Conservation (phyloP, 2,113 vertebrate genomes). For the Urocolius indicus region DNA sequence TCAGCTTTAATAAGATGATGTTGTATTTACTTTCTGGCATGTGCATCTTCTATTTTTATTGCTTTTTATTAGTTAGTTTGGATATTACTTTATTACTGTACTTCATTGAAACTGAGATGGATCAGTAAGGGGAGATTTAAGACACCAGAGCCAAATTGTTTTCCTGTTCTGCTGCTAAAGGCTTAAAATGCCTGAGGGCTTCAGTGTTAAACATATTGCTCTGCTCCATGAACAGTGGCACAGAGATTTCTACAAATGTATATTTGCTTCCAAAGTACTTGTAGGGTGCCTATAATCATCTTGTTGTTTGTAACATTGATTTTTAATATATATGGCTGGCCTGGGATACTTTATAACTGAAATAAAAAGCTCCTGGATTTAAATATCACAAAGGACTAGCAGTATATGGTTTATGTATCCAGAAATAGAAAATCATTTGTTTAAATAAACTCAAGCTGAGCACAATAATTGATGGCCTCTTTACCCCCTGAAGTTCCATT, state of each 20-base stretch:
- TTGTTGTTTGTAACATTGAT: slow-evolving; percentile 55
- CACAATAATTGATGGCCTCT: slow-evolving; percentile 62
- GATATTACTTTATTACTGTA: neutral
- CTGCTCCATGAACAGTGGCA: slow-evolving; percentile 16
- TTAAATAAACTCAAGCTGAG: slow-evolving; percentile 69
- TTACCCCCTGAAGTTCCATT: slow-evolving; percentile 48
- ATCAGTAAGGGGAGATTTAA: slow-evolving; percentile 42
- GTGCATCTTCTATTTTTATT: neutral
- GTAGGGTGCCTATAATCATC: slow-evolving; percentile 34
- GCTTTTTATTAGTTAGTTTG: neutral
- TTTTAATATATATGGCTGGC: slow-evolving; percentile 52
- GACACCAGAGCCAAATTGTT: neutral
- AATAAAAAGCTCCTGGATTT: slow-evolving; percentile 40
- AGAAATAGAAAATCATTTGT: slow-evolving; percentile 67
- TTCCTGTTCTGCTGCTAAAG: neutral
- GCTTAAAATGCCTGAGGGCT: slow-evolving; percentile 6
- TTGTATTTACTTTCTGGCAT: neutral
- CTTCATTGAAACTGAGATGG: neutral
- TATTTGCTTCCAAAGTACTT: slow-evolving; percentile 55
- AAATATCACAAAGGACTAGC: slow-evolving; percentile 27
- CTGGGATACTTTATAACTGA: slow-evolving; percentile 20
- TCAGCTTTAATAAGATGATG: neutral
- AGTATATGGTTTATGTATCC: slow-evolving; percentile 14
- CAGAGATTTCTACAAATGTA: slow-evolving; percentile 50
- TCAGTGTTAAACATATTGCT: slow-evolving; percentile 36